These are phyloP conservation scores for Castor canadensis DNA, from an alignment of 2,113 vertebrate species.

Conservation along the genomic window DNA sequence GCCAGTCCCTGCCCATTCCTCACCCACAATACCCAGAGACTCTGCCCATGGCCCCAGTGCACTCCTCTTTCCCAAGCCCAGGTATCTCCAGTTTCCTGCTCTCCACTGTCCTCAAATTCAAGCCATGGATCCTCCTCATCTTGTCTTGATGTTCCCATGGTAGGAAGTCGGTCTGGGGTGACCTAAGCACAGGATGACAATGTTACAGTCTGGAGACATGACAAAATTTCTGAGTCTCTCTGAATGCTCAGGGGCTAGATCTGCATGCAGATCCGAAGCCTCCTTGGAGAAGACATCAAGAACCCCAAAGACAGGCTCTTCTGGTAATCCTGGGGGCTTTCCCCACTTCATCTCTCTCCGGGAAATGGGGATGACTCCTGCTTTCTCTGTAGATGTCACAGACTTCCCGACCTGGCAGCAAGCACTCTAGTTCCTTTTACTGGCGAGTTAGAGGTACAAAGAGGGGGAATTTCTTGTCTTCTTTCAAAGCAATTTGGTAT, in stretches of 20 bases:
- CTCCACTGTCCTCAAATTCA: background rate
- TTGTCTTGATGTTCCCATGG: background rate
- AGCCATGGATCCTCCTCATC: background rate
- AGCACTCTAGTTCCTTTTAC: background rate
- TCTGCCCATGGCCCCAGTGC: accelerated
- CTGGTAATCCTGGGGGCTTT: background rate
- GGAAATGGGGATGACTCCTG: background rate
- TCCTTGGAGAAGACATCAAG: background rate
- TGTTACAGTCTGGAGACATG: background rate
- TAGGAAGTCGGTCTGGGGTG: accelerated
- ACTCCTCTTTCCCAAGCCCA: background rate
- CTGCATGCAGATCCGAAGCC: background rate
- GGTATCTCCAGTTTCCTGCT: background rate
- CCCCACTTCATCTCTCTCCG: background rate
- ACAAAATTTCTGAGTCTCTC: background rate
- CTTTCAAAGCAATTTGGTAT: background rate
- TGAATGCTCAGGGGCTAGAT: background rate
- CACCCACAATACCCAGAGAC: background rate
- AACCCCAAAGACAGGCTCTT: background rate
- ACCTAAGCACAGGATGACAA: background rate
- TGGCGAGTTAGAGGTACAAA: background rate
- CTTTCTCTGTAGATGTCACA: background rate
- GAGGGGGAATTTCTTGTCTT: background rate
- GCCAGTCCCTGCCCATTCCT: background rate
- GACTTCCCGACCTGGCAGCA: background rate